Evolutionary conservation across 2,797 vertebrate genomes (phyloP).

Genomic region (Cossypha niveicapilla): DNA sequence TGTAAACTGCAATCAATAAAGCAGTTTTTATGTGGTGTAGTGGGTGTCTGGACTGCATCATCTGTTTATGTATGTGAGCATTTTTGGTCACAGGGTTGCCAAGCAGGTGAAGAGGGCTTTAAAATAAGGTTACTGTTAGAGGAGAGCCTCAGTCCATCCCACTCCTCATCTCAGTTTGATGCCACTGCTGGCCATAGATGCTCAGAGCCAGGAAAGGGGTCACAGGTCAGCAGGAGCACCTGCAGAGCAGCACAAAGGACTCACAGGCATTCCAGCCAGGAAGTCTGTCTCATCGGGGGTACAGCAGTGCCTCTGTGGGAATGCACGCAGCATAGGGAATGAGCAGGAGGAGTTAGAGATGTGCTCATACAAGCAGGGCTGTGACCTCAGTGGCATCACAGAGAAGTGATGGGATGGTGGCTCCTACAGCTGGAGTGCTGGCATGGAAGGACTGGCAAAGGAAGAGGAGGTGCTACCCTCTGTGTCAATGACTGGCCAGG

Average conservation of each 20-base stretch:
- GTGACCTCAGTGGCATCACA: background rate
- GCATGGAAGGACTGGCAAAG: background rate
- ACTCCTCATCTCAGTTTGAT: background rate
- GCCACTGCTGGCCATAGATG: background rate
- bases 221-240: background rate
- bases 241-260: background rate
- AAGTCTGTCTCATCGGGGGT: background rate
- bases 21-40: slow-evolving; percentile 62
- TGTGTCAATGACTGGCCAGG: background rate
- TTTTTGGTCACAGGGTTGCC: background rate
- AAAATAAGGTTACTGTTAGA: background rate
- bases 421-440: background rate
- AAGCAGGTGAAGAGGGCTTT: background rate
- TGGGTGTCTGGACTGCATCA: background rate
- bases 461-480: background rate
- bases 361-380: fast-evolving
- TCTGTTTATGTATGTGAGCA: background rate
- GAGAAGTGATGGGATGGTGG: background rate
- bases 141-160: background rate
- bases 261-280: background rate
- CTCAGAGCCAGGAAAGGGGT: background rate
- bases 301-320: background rate
- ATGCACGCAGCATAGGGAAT: fast-evolving
- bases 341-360: background rate
- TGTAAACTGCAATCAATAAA: slow-evolving; percentile 83